These are phyloP conservation scores for Cotesia vestalis DNA, from an alignment of 1,140 invertebrate genomes.

Conservation along the genomic window DNA sequence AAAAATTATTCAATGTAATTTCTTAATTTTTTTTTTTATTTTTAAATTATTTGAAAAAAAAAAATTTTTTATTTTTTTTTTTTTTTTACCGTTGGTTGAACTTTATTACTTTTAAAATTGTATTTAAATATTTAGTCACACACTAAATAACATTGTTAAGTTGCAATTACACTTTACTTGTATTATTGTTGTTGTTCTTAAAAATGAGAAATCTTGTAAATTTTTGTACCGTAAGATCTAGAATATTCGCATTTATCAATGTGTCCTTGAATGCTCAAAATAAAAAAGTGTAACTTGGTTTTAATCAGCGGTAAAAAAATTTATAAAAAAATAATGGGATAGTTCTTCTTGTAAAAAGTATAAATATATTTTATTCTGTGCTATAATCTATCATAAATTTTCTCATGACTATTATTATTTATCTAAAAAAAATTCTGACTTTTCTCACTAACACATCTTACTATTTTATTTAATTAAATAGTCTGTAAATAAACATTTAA, in stretches of 20 bases:
- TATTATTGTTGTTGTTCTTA: not conserved
- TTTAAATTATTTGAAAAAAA: no score
- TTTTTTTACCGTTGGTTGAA: slow-evolving; percentile 14
- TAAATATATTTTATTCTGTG: slow-evolving; percentile 38
- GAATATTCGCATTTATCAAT: not conserved
- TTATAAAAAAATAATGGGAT: not conserved
- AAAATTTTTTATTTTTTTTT: no score
- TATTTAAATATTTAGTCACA: slow-evolving; percentile 8
- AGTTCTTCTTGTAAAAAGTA: slow-evolving; percentile 35
- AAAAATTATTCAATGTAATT: slow-evolving; percentile 2
- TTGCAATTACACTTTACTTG: not conserved
- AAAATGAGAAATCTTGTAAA: slow-evolving; percentile 9
- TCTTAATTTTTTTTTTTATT: no score
- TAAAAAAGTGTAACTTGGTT: no score
- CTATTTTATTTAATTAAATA: not conserved
- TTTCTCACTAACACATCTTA: slow-evolving; percentile 7
- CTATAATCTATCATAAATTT: slow-evolving; percentile 36
- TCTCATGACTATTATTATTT: slow-evolving; percentile 24
- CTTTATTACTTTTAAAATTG: not conserved
- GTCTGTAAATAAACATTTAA: slow-evolving; percentile 4
- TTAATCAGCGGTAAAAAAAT: not conserved
- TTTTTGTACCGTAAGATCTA: slow-evolving; percentile 26
- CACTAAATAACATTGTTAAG: slow-evolving; percentile 14
- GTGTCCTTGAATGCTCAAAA: no score
- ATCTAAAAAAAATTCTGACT: slow-evolving; percentile 1